Evolutionary conservation across 2,888 invertebrate species (phyloP), one percentile per base, ranked within the genome.

Genomic region (Tenthredo amoena): DNA sequence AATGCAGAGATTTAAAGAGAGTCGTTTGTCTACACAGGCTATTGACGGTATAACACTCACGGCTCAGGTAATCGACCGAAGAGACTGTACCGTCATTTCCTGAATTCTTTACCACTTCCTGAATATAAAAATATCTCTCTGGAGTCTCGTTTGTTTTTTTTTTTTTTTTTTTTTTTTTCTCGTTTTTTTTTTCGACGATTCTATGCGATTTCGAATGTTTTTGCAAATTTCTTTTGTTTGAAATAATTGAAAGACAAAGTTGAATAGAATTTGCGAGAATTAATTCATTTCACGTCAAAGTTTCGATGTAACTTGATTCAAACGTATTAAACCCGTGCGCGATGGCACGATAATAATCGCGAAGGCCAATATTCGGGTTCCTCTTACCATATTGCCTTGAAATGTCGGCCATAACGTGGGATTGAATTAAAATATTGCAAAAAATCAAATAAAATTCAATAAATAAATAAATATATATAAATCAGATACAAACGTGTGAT

Each of bases 351-450:
- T 37, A 81, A 81, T 79, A 34, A 55, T 62, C 26, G 34, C 40
- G 37, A 81, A 62, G 81, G 58, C 62, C 40, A 21, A 81, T 43
- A 40, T 81, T 62, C 62, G 81, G 81, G 58, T 37, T 58, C 58
- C 81, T 31, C 37, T 81, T 81, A 58, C 40, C 81, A 81, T 81
- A 81, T 81, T 55, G 81, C 81, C 81, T 81, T 81, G 81, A 81
- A 81, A 26, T 81, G 81, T 81, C 79, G 31, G 58, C 81, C n/a
- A 50, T 50, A 77, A 77, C n/a, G 55, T 55, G 77, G 77, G 50
- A 18, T 77, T 55, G 34, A 34, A 77, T 77, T 55, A 26, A n/a
- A 77, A 31, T 50, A 34, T 21, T 26, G 26, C 21, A 15, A 47
- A 77, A 50, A 31, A 26, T 26, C 26, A 76, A 26, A 18, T 7